Conservation (phyloP, 2,113 vertebrate genomes). For the Indicator maculatus region DNA sequence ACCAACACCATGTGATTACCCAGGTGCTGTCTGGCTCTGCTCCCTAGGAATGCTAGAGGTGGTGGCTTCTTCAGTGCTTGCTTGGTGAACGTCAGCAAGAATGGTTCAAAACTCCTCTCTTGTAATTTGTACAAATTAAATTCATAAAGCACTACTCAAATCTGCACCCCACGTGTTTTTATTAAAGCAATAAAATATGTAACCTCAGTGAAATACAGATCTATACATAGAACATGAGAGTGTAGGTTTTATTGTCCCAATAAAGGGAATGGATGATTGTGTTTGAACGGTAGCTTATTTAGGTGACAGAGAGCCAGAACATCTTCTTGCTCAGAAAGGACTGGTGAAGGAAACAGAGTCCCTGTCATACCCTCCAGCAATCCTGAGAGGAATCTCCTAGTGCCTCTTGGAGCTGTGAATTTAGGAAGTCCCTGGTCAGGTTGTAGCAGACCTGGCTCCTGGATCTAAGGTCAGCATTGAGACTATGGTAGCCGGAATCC, state of each 20-base stretch:
- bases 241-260: slow-evolving; percentile 42
- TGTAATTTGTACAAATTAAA: slow-evolving; percentile 49
- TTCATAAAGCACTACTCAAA: neutral
- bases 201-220: slow-evolving; percentile 40
- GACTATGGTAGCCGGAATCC: neutral
- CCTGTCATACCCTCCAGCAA: accelerated
- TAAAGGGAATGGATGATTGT: neutral
- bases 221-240: neutral
- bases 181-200: slow-evolving; percentile 69
- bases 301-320: neutral
- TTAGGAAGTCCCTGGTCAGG: neutral
- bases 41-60: neutral
- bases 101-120: neutral
- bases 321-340: neutral
- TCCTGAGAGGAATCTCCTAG: neutral
- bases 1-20: accelerated
- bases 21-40: neutral
- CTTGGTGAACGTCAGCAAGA: neutral
- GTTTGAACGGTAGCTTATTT: neutral
- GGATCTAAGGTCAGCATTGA: neutral
- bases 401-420: neutral
- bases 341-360: neutral
- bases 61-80: neutral
- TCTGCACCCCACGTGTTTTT: slow-evolving; percentile 32
- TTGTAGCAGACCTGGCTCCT: neutral